Evolutionary conservation across 2,797 vertebrate species (phyloP).

Genomic region (Tarsius wallacei): DNA sequence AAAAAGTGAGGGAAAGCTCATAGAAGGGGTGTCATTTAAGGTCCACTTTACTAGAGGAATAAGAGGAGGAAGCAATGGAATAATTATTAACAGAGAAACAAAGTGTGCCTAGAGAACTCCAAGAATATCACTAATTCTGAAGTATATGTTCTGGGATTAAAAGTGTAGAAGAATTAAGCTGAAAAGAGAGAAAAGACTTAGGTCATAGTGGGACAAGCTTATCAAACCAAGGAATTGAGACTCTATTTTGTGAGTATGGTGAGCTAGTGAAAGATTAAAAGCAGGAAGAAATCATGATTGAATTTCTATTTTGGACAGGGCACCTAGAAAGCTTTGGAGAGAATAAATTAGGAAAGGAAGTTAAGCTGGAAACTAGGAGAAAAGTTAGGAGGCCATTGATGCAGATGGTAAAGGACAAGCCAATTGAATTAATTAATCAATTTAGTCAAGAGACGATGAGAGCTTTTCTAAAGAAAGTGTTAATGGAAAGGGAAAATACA

Average conservation of each 20-base stretch:
- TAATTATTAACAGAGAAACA: not conserved
- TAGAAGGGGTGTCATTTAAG: not conserved
- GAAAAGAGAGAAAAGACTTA: not conserved
- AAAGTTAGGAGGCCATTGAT: not conserved
- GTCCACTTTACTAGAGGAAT: not conserved
- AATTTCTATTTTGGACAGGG: slow-evolving; percentile 19
- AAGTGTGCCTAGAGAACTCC: not conserved
- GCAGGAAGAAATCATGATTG: not conserved
- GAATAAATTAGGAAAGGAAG: not conserved
- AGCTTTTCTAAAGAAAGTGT: not conserved
- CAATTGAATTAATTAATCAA: not conserved
- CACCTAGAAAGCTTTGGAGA: not conserved
- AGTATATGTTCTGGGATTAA: not conserved
- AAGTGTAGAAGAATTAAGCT: not conserved
- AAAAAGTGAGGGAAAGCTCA: not conserved
- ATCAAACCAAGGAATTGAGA: not conserved
- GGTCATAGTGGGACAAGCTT: not conserved
- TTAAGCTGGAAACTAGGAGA: not conserved
- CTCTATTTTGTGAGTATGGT: not conserved
- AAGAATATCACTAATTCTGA: not conserved
- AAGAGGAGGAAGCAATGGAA: not conserved
- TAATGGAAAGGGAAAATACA: not conserved
- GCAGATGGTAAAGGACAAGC: not conserved
- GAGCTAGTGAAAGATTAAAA: not conserved
- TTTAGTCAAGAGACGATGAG: not conserved